Conservation (phyloP, 2,113 vertebrate genomes). For the Perca fluviatilis region DNA sequence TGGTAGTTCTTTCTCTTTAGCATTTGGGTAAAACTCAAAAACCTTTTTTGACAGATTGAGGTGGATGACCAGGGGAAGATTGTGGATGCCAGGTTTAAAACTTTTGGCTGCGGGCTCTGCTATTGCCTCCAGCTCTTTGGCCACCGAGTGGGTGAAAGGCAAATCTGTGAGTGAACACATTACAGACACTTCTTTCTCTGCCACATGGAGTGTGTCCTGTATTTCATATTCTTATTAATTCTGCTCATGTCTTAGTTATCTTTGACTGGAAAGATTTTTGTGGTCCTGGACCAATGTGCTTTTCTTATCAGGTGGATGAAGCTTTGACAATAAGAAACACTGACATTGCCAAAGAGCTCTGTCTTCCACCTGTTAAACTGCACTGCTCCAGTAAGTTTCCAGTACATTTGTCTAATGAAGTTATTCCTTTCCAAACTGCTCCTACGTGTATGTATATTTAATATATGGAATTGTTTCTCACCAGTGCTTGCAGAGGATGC, state of each 20-base stretch:
- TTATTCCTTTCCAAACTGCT: not conserved
- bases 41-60: constrained; percentile 85
- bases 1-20: not conserved
- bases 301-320: constrained; percentile 90
- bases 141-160: constrained; percentile 97
- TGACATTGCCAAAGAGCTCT: constrained; percentile 96
- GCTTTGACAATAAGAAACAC: constrained; percentile 95
- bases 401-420: fast-evolving
- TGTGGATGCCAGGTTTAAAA: constrained; percentile 93
- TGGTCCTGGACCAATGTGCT: not conserved
- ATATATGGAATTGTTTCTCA: not conserved
- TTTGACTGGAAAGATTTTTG: not conserved
- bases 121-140: constrained; percentile 94
- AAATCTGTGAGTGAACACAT: constrained; percentile 90
- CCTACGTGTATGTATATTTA: not conserved
- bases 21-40: constrained; percentile 1
- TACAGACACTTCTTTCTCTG: not conserved
- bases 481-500: constrained; percentile 95
- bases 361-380: constrained; percentile 96
- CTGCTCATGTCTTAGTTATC: not conserved
- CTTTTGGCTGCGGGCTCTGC: constrained; percentile 95
- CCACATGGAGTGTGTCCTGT: not conserved
- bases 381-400: constrained; percentile 95
- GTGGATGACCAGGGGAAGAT: constrained; percentile 92
- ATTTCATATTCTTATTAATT: not conserved